Percentiles rank a stretch among this genome's conserved stretches.
These are phyloP conservation scores for Congeria kusceri DNA, from an alignment of 2,888 invertebrate genomes.

Conservation along the genomic window DNA sequence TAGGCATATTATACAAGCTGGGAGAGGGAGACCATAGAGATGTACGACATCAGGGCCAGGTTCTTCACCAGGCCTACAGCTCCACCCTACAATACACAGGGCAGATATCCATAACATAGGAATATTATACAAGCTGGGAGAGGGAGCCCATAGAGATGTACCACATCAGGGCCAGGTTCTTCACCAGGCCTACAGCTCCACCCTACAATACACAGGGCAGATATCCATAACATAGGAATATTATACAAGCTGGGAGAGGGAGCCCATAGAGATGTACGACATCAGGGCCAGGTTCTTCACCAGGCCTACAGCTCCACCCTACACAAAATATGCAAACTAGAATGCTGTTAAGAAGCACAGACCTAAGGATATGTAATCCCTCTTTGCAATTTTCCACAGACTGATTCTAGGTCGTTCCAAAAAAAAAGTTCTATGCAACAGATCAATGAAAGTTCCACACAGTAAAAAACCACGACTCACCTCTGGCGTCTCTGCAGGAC, in stretches of 20 bases:
- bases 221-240: too few species aligned
- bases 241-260: constrained; percentile 99
- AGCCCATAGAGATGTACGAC: constrained; percentile 99
- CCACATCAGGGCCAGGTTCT: constrained; percentile 99
- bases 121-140: constrained; percentile 98
- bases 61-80: constrained; percentile 97
- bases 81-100: constrained; percentile 82
- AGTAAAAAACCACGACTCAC: constrained; percentile 87
- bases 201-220: too few species aligned
- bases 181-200: constrained; percentile 93
- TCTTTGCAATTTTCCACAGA: too few species aligned
- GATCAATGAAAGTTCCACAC: too few species aligned
- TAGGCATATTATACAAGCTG: constrained; percentile 90
- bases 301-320: constrained; percentile 90
- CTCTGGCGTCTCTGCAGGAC: constrained; percentile 99
- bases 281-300: constrained; percentile 99
- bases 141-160: constrained; percentile 99
- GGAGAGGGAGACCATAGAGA: constrained; percentile 99
- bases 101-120: too few species aligned
- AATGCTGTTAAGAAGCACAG: too few species aligned
- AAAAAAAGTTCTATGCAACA: too few species aligned
- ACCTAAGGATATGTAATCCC: too few species aligned
- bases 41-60: constrained; percentile 99
- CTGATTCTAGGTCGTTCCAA: too few species aligned
- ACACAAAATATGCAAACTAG: too few species aligned